Evolutionary conservation across 2,888 invertebrate species (phyloP).

Genomic region (Azorinus chamasolen): DNA sequence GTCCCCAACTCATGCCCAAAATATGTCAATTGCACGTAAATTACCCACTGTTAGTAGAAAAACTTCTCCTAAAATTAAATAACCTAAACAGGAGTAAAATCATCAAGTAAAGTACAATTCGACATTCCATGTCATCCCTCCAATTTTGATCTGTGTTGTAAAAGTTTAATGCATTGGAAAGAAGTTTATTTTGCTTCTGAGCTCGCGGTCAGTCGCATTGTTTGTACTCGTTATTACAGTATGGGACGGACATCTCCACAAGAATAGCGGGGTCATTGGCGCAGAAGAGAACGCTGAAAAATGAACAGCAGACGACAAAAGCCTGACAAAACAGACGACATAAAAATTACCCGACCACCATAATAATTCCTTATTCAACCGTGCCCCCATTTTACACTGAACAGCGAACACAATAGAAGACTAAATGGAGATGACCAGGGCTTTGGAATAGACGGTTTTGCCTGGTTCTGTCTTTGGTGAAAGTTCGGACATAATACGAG

Average conservation of each 20-base stretch:
- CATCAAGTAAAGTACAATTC: too few relatives aligned
- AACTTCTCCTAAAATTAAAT: too few relatives aligned
- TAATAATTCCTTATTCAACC: slow-evolving; percentile 27
- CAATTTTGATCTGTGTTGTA: not conserved
- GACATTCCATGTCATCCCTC: too few relatives aligned
- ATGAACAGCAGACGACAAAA: slow-evolving; percentile 46
- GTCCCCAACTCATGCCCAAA: slow-evolving; percentile 13
- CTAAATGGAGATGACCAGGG: too few relatives aligned
- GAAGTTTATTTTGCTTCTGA: slow-evolving; percentile 40
- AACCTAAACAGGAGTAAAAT: too few relatives aligned
- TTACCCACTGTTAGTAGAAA: not conserved
- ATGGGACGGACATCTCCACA: slow-evolving; percentile 38
- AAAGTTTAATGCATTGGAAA: slow-evolving; percentile 17
- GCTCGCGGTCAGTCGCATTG: slow-evolving; percentile 32
- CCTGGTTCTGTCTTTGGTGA: too few relatives aligned
- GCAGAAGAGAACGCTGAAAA: slow-evolving; percentile 31
- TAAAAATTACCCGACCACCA: slow-evolving; percentile 37
- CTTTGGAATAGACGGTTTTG: too few relatives aligned
- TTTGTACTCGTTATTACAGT: slow-evolving; percentile 24
- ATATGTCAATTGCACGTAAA: slow-evolving; percentile 21
- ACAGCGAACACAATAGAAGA: not conserved
- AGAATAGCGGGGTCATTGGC: slow-evolving; percentile 29
- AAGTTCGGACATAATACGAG: slow-evolving; percentile 2
- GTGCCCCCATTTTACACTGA: not conserved
- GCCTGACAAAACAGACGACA: slow-evolving; percentile 48